Evolutionary conservation across 2,888 invertebrate genomes (phyloP).

Genomic region (Alitta virens): DNA sequence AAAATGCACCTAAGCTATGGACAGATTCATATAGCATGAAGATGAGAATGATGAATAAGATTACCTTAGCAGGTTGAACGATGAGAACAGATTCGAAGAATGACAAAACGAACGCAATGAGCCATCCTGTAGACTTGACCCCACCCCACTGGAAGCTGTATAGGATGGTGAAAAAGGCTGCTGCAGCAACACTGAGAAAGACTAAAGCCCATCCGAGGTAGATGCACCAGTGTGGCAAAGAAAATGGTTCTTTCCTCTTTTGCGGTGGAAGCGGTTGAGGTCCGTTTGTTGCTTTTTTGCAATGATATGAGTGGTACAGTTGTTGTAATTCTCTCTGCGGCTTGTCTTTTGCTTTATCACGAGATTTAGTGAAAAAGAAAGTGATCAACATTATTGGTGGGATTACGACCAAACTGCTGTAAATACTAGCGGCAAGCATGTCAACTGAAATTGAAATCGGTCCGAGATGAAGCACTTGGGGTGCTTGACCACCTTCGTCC

Average conservation of each 20-base stretch:
- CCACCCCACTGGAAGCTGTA: constrained; percentile 1
- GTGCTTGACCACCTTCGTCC: not conserved
- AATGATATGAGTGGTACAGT: too few species aligned
- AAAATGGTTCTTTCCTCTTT: not conserved
- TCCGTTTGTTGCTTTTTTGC: not conserved
- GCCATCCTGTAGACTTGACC: not conserved
- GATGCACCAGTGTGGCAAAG: not conserved
- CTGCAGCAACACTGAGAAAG: not conserved
- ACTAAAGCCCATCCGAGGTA: not conserved
- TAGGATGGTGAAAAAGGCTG: not conserved
- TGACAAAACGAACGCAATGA: not conserved
- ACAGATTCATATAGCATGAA: too few species aligned
- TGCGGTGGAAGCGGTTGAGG: not conserved
- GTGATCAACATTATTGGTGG: not conserved
- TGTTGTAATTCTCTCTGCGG: not conserved
- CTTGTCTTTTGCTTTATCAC: not conserved
- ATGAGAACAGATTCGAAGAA: not conserved
- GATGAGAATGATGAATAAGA: too few species aligned
- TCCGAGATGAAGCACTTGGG: not conserved
- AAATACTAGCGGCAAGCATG: not conserved
- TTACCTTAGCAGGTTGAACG: not conserved
- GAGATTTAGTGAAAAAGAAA: not conserved
- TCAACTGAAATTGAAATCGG: not conserved
- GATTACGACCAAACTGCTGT: not conserved
- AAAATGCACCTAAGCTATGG: too few species aligned